Conservation (phyloP, 1,140 invertebrate species). For the Paraescarpia echinospica region DNA sequence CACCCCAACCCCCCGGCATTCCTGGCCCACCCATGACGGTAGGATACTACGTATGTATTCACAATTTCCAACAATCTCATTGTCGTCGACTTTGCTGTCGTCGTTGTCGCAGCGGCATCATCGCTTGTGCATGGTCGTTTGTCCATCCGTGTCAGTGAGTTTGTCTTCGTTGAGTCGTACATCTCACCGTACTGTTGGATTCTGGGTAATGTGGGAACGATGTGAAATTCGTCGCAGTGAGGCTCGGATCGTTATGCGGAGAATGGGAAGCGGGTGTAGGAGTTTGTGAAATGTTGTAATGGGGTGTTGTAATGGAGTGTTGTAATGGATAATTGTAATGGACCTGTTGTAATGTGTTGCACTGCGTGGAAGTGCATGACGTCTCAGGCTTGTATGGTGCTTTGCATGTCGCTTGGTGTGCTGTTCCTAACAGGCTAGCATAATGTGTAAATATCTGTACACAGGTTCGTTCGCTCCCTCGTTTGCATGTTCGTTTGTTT, state of each 20-base stretch:
- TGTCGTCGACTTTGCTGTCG: background rate
- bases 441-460: background rate
- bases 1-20: slow-evolving; percentile 66
- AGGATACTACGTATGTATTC: slow-evolving; percentile 50
- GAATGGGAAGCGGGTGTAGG: background rate
- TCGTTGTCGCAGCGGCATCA: background rate
- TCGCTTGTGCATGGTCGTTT: background rate
- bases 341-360: background rate
- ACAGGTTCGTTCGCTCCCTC: background rate
- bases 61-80: background rate
- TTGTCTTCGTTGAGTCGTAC: background rate
- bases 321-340: no score
- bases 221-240: no score
- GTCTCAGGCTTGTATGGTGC: background rate
- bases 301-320: background rate
- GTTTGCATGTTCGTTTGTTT: no score
- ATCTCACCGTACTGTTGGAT: background rate
- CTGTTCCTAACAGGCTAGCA: background rate
- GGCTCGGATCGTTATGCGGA: background rate
- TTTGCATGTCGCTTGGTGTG: background rate
- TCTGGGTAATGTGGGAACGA: background rate
- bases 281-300: background rate
- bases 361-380: background rate
- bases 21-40: slow-evolving; percentile 48
- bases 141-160: background rate